These are phyloP conservation scores for Tokudaia tokunoshimensis DNA, from an alignment of 2,797 vertebrate genomes.

Conservation along the genomic window DNA sequence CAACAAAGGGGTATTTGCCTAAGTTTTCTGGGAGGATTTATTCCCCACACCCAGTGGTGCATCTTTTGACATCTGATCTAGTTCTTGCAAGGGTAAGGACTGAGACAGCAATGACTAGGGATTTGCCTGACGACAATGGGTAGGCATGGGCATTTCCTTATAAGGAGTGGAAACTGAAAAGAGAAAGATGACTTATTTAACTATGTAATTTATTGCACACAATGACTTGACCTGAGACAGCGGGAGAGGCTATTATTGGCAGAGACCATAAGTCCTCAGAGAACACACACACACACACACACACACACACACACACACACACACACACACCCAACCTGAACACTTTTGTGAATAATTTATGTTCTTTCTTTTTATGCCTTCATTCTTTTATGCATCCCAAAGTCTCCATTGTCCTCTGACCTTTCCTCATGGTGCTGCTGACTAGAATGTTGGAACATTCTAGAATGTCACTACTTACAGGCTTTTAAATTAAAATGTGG, in stretches of 20 bases:
- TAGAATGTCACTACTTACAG: not conserved
- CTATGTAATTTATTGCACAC: slow-evolving; percentile 64
- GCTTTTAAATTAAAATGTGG: slow-evolving; percentile 9
- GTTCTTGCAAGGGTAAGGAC: not conserved
- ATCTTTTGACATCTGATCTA: not conserved
- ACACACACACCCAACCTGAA: not conserved
- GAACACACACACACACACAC: not conserved
- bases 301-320: not conserved
- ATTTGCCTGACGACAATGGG: no score
- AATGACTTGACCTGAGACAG: slow-evolving; percentile 62
- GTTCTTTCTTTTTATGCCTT: slow-evolving; percentile 46
- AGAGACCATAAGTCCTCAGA: not conserved
- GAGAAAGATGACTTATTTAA: not conserved
- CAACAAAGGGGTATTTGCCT: no score
- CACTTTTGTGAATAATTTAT: slow-evolving; percentile 69
- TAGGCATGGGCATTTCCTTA: not conserved
- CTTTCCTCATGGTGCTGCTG: not conserved
- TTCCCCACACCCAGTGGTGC: not conserved
- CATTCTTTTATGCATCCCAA: slow-evolving; percentile 40
- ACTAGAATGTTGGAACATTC: not conserved
- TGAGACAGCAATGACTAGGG: not conserved
- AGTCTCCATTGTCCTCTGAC: slow-evolving; percentile 56
- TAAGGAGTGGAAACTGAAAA: not conserved
- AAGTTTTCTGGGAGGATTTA: not conserved
- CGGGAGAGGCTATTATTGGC: slow-evolving; percentile 44